Conservation (phyloP, 2,797 vertebrate species). For the Melanotaenia maccullochi region DNA sequence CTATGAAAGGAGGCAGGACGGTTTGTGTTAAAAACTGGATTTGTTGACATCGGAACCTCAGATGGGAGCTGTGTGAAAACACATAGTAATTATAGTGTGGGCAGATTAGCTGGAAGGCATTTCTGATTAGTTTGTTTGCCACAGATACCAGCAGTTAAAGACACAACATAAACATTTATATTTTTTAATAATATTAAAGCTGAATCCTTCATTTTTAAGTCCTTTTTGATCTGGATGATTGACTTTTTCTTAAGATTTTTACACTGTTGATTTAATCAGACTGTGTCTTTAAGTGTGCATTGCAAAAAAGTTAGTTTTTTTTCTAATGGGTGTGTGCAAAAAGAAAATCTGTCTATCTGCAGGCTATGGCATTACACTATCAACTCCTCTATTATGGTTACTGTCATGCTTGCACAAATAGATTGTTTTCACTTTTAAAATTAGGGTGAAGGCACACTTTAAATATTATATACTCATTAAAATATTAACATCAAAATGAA, state of each 20-base stretch:
- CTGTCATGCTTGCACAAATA: conserved; percentile 43
- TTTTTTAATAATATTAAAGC: conserved; percentile 24
- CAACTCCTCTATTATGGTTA: conserved; percentile 72
- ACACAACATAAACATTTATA: conserved; percentile 39
- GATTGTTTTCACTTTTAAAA: conserved; percentile 44
- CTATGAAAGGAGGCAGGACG: conserved; percentile 67
- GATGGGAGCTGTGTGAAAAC: conserved; percentile 24
- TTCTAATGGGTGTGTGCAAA: conserved; percentile 72
- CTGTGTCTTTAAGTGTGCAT: conserved; percentile 43
- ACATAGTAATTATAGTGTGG: conserved; percentile 50
- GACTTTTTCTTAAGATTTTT: conserved; percentile 25
- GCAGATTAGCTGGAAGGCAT: conserved; percentile 57
- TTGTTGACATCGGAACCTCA: conserved; percentile 49
- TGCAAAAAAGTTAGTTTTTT: conserved; percentile 61
- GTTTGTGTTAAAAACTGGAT: conserved; percentile 65
- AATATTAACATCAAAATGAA: not conserved
- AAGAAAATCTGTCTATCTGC: conserved; percentile 62
- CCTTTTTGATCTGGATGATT: conserved; percentile 36
- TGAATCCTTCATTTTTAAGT: conserved; percentile 5
- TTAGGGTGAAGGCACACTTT: conserved; percentile 36
- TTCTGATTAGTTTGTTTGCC: conserved; percentile 51
- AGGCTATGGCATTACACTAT: conserved; percentile 58
- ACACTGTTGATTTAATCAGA: conserved; percentile 23
- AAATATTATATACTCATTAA: not conserved
- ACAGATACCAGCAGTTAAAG: conserved; percentile 40